phyloP scores from a whole-genome alignment of 2,797 vertebrate species.

The Microctenopoma lineatum region DNA sequence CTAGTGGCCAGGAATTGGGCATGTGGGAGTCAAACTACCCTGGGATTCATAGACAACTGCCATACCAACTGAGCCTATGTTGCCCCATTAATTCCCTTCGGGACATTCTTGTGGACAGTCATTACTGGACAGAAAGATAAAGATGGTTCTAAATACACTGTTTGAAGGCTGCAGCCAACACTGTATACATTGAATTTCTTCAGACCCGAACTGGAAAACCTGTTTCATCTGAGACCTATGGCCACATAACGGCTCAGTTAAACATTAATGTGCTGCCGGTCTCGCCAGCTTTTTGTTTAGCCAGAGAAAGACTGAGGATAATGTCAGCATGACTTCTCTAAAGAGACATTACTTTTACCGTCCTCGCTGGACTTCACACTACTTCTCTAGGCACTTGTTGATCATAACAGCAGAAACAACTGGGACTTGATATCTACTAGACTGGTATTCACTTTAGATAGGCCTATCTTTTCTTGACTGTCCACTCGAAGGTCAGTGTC shows the following conservation, averaged over 20 bases:
- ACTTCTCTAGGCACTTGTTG: not conserved
- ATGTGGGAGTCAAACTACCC: too few species aligned
- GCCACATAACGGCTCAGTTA: constrained; percentile 30
- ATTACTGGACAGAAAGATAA: too few species aligned
- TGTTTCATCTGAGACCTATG: constrained; percentile 42
- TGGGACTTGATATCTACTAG: constrained; percentile 17
- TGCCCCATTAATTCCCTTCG: too few species aligned
- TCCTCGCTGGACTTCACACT: not conserved
- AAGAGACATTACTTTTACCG: not conserved
- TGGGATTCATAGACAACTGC: too few species aligned
- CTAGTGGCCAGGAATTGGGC: too few species aligned
- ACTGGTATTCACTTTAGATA: constrained; percentile 45
- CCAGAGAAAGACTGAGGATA: constrained; percentile 8
- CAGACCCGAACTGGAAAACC: not conserved
- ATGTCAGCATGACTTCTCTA: constrained; percentile 15
- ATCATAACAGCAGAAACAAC: constrained; percentile 18
- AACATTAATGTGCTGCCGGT: constrained; percentile 46
- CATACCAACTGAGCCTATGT: too few species aligned
- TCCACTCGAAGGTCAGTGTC: constrained; percentile 63
- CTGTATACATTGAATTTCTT: not conserved
- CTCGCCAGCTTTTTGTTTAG: constrained; percentile 1
- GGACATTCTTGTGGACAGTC: too few species aligned
- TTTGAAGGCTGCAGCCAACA: constrained; percentile 10
- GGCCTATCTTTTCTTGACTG: constrained; percentile 48
- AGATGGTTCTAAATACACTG: constrained; percentile 15